A percentile compares a stretch with the other conserved stretches of the same genome.
Conservation (phyloP, 2,113 vertebrate species). For the Urocynchramus pylzowi region DNA sequence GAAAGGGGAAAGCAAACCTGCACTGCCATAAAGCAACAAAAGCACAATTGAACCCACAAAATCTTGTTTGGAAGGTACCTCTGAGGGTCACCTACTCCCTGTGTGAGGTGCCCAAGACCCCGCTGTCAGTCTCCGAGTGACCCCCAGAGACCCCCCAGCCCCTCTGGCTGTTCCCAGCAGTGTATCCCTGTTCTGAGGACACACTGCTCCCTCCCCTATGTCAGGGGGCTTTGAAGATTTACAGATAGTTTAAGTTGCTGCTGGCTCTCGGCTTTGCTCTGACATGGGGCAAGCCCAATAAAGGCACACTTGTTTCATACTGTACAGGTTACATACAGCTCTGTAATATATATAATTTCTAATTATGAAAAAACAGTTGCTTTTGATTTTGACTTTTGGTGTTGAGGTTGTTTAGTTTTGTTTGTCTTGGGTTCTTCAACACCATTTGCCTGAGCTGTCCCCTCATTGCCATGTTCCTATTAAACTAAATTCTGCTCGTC, state of each 20-base stretch:
- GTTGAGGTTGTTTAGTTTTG: too few relatives aligned
- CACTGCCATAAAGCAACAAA: not conserved
- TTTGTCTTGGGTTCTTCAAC: not conserved
- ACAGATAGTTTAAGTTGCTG: not conserved
- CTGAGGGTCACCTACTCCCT: not conserved
- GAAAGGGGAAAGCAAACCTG: not conserved
- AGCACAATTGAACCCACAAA: not conserved
- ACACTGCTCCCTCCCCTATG: not conserved
- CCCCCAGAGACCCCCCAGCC: not conserved
- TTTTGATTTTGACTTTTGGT: not conserved
- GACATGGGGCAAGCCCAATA: not conserved
- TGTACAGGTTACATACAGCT: not conserved
- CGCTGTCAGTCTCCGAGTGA: rapidly evolving
- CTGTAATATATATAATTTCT: not conserved
- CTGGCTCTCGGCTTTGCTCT: not conserved
- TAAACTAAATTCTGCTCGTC: not conserved
- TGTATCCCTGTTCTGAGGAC: too few relatives aligned
- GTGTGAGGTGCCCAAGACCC: too few relatives aligned
- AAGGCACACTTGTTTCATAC: not conserved
- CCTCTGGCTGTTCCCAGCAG: not conserved
- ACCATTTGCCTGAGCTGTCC: not conserved
- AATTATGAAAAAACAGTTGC: not conserved
- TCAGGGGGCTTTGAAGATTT: not conserved
- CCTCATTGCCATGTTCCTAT: not conserved
- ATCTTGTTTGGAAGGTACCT: not conserved